Evolutionary conservation across 92 coral and sea anemone genomes (phyloP).

Genomic region (Nematostella vectensis): DNA sequence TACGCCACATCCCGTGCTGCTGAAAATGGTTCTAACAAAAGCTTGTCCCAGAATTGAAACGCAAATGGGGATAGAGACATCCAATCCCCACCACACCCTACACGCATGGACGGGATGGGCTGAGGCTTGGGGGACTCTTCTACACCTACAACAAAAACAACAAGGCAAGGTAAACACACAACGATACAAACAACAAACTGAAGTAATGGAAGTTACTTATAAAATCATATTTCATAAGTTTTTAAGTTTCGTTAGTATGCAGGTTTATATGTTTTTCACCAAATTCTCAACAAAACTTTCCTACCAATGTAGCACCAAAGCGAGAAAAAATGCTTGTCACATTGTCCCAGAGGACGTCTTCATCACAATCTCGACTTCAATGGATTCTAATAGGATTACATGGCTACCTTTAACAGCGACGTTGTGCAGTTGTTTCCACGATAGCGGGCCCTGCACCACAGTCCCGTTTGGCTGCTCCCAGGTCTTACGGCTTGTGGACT

Average conservation of each 20-base stretch:
- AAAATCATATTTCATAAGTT: too few relatives aligned
- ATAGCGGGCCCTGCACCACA: conserved; percentile 92
- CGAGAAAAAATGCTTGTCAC: too few relatives aligned
- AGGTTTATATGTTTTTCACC: too few relatives aligned
- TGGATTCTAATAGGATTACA: too few relatives aligned
- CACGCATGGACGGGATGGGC: conserved; percentile 87
- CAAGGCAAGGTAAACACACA: neutral
- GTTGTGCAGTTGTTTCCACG: conserved; percentile 90
- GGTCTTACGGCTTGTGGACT: conserved; percentile 90
- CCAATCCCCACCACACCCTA: conserved; percentile 91
- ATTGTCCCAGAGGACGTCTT: too few relatives aligned
- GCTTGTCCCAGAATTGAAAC: conserved; percentile 93
- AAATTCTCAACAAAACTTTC: too few relatives aligned
- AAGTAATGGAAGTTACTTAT: neutral
- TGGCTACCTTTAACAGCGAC: conserved; percentile 78
- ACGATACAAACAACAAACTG: neutral
- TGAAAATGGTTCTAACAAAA: conserved; percentile 85
- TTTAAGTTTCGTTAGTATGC: too few relatives aligned
- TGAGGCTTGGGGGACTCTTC: conserved; percentile 66
- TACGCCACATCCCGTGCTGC: conserved; percentile 85
- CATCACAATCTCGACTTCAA: too few relatives aligned
- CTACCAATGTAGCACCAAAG: too few relatives aligned
- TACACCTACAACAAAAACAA: conserved; percentile 45
- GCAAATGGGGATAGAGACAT: conserved; percentile 90
- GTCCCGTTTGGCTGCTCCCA: conserved; percentile 99